Evolutionary conservation across 2,888 invertebrate genomes (phyloP), one percentile per base, ranked within the genome.

Genomic region (Dolomedes plantarius): DNA sequence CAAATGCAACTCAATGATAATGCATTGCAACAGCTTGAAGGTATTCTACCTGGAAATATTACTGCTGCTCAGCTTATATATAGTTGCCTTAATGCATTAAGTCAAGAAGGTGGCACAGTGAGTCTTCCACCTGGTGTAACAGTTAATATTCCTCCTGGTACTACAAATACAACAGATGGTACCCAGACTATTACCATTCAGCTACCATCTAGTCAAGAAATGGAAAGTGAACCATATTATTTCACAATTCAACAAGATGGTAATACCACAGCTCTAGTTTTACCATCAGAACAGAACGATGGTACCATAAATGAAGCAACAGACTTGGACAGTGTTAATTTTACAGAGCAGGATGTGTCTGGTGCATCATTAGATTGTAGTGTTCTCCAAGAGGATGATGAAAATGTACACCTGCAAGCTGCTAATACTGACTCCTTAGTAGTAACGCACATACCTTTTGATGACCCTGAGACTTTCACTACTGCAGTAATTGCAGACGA

Each of bases 61-160:
- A 86, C 89, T 31, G 87, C 89, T 31, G 88, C 89, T 7, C 89
- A 89, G 62, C 74, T 89, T 2, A 89, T 89, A 23, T 89, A 87
- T 72, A 88, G 85, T 32, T 89, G 89, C 62, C 77, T 89, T 9
- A 89, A 87, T 81, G 89, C 89, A 9, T 50, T 89, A 23, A 88
- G 88, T 13, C 88, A 91, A 82, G 90, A 89, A 19, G 83, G 79
- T 11, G 78, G 74, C 5, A 62, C 36, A 23, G 75, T 83, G 11
- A 87, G 68, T 32, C 50, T 88, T 31, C 88, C 89, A 3, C 69
- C 88, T 11, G 87, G 88, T 39, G 88, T 87, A 6, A 87, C 85
- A 1, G 69, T 82, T 3, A 82, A 82, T 27, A 41, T 82, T 31
- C 81, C 81, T 7, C 62, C 67, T 28, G 68, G 16, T 6, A 64